Conservation (phyloP, 1,140 invertebrate genomes). For the Trichogramma pretiosum region DNA sequence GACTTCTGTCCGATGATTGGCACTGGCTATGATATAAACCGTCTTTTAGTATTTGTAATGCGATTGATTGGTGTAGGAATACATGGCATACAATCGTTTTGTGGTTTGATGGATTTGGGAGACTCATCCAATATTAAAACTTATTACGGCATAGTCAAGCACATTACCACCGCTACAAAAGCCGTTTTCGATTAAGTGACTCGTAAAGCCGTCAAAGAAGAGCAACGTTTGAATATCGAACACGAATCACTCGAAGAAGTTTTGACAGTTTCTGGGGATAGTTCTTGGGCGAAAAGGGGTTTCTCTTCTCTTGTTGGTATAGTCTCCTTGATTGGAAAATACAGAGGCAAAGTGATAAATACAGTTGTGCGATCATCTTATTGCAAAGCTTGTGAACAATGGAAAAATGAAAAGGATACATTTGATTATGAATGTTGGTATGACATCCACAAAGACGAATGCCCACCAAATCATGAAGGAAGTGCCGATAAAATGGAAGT, state of each 20-base stretch:
- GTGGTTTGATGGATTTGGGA: not conserved
- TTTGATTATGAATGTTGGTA: conserved; percentile 9
- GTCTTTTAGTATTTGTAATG: conserved; percentile 19
- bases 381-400: not conserved
- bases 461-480: conserved; percentile 13
- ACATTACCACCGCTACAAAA: not conserved
- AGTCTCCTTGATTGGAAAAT: conserved; percentile 12
- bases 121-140: not conserved
- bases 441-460: not conserved
- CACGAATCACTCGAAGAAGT: conserved; percentile 4
- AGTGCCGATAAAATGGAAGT: conserved; percentile 1
- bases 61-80: conserved; percentile 19
- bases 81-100: conserved; percentile 1
- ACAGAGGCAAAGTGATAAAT: conserved; percentile 7
- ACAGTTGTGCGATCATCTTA: conserved; percentile 9
- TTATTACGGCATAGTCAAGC: not conserved
- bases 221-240: conserved; percentile 8
- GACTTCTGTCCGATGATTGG: conserved; percentile 12
- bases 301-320: conserved; percentile 14
- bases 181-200: not conserved
- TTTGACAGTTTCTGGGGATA: conserved; percentile 17
- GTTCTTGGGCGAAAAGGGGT: conserved; percentile 19
- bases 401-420: not conserved
- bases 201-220: conserved; percentile 16
- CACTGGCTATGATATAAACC: conserved; percentile 21